Evolutionary conservation across 1,140 invertebrate species (phyloP).

Genomic region (Ceratoteleas bidentatus): DNA sequence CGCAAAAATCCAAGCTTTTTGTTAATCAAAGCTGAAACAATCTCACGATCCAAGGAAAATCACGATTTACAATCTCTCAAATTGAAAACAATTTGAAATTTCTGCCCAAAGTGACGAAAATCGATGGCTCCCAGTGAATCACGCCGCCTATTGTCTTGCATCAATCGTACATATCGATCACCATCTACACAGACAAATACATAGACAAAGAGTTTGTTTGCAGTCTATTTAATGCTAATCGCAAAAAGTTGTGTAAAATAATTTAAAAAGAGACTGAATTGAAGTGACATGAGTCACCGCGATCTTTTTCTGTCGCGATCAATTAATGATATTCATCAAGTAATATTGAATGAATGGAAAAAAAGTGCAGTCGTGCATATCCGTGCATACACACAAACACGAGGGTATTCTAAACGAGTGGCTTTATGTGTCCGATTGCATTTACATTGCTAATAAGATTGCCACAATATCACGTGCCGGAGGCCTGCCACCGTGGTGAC

Average conservation of each 20-base stretch:
- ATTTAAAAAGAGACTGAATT: conserved; percentile 21
- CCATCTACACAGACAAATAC: too few relatives aligned
- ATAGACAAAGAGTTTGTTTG: too few relatives aligned
- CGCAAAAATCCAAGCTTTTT: neutral
- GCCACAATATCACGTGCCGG: conserved; percentile 67
- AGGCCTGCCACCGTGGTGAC: conserved; percentile 63
- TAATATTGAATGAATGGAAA: conserved; percentile 51
- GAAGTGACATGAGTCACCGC: conserved; percentile 30
- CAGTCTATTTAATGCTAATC: too few relatives aligned
- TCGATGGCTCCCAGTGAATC: neutral
- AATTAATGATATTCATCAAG: conserved; percentile 54
- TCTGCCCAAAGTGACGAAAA: neutral
- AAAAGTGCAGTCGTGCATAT: conserved; percentile 48
- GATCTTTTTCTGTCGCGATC: conserved; percentile 45
- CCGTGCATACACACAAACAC: conserved; percentile 33
- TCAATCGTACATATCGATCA: too few relatives aligned
- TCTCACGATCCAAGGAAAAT: too few relatives aligned
- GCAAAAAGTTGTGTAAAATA: neutral
- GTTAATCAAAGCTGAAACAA: neutral
- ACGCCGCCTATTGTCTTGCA: neutral
- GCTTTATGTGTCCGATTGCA: conserved; percentile 56
- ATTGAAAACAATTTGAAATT: too few relatives aligned
- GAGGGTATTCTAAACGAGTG: conserved; percentile 56
- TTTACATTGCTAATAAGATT: conserved; percentile 69
- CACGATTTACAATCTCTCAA: too few relatives aligned